Evolutionary conservation across 2,888 invertebrate species (phyloP).

Genomic region (Marronus borbonicus): DNA sequence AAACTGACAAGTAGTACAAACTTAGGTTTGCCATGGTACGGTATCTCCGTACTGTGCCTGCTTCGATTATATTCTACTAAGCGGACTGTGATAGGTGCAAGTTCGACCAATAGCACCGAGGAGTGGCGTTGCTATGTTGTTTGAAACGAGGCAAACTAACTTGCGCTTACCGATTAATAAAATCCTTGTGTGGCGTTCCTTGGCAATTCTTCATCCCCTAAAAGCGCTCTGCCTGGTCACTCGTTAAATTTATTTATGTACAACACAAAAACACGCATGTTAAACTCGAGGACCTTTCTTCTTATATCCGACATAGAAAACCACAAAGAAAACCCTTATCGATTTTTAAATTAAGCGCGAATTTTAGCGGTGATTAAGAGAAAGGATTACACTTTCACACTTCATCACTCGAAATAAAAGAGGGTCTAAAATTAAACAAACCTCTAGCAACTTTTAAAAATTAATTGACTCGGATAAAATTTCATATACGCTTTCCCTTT

Average conservation of each 20-base stretch:
- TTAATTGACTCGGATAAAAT: neutral
- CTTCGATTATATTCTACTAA: conserved; percentile 62
- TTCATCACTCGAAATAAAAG: neutral
- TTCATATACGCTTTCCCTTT: neutral
- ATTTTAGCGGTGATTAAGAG: conserved; percentile 5
- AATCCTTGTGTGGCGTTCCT: conserved; percentile 29
- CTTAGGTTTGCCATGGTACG: conserved; percentile 57
- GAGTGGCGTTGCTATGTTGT: conserved; percentile 61
- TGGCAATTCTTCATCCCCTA: conserved; percentile 39
- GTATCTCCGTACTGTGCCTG: conserved; percentile 57
- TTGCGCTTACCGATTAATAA: conserved; percentile 46
- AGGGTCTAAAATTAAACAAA: conserved; percentile 8
- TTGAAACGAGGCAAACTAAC: conserved; percentile 45
- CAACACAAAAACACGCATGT: conserved; percentile 17
- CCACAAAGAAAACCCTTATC: conserved; percentile 24
- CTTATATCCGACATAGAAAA: conserved; percentile 9
- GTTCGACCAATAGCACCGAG: conserved; percentile 58
- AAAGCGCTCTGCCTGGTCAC: conserved; percentile 23
- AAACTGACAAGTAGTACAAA: conserved; percentile 56
- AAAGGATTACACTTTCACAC: conserved; percentile 4
- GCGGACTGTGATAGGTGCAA: conserved; percentile 59
- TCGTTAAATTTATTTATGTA: conserved; percentile 39
- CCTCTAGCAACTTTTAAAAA: neutral
- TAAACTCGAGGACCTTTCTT: neutral
- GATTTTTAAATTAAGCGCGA: conserved; percentile 13